These are phyloP conservation scores for Ecliptopera silaceata DNA, from an alignment of 2,888 invertebrate genomes.

Conservation along the genomic window DNA sequence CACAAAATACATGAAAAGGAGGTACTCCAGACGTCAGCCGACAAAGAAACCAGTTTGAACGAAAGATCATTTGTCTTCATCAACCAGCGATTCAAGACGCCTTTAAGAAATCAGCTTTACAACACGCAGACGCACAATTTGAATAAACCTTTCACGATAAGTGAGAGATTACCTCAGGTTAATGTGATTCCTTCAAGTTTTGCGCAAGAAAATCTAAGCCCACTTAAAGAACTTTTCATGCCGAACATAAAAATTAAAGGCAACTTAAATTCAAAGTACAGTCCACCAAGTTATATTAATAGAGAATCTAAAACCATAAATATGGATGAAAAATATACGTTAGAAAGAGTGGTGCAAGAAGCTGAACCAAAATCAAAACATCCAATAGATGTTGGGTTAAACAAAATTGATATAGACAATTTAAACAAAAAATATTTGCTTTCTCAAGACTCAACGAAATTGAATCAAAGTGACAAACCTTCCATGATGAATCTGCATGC, in stretches of 20 bases:
- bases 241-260: conserved; percentile 1
- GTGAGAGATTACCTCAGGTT: conserved; percentile 4
- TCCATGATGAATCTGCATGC: not conserved
- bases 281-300: not conserved
- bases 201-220: not conserved
- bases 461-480: not conserved
- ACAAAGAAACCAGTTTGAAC: conserved; percentile 51
- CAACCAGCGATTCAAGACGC: conserved; percentile 51
- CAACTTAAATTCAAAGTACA: not conserved
- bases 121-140: conserved; percentile 5
- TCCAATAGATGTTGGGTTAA: not conserved
- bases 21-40: conserved; percentile 47
- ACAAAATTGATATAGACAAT: not conserved
- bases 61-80: conserved; percentile 65
- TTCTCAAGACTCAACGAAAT: not conserved
- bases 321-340: not conserved
- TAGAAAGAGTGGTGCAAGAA: not conserved
- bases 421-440: not conserved
- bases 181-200: not conserved
- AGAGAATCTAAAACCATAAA: not conserved
- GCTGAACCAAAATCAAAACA: not conserved
- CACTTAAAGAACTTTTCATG: conserved; percentile 4
- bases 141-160: conserved; percentile 8
- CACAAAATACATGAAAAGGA: conserved; percentile 42
- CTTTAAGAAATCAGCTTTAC: conserved; percentile 22